Evolutionary conservation across 2,797 vertebrate genomes (phyloP), one percentile per base, ranked within the genome.

Genomic region (Sebastes aleutianus): DNA sequence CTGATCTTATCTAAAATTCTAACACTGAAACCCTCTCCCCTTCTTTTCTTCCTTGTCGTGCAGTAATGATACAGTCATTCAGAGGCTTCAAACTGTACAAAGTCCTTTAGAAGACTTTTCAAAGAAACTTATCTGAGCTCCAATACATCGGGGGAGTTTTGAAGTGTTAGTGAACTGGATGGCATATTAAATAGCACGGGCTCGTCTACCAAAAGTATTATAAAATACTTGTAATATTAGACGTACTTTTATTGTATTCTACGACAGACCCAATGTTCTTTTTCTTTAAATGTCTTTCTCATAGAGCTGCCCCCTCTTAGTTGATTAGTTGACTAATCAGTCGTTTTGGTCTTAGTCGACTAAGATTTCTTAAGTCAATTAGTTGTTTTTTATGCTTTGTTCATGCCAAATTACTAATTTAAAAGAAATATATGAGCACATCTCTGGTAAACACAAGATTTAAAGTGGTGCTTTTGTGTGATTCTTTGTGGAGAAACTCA

Each of bases 1-100:
- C 73, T 65, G 73, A 80, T 83, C 69, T 67, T 64, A 78, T 89
- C 83, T 82, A 39, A 87, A 81, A 84, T 70, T 87, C 75, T 50
- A 65, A 82, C 80, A 79, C 34, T 29, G 59, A 75, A 63, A 69
- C 62, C 39, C 22, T 54, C 34, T 73, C n/a, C 11, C 50, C 62
- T 18, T 70, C 47, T 73, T 78, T 47, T 72, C 32, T 31, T 57
- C 67, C 62, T 70, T 43, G n/a, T 26, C 73, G 75, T 16, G 20
- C 56, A 75, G 59, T 69, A 32, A 5, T 73, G 26, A 78, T 57
- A 56, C 5, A 62, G 65, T 31, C 26, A 70, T 53, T 74, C 71
- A 20, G 34, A 80, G 27, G 26, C 61, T 85, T 76, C 47, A 83
- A 36, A 64, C 36, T 39, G 14, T 58, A 8, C 4, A 76, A 75